These are phyloP conservation scores for Neodiprion virginianus DNA, from an alignment of 1,140 invertebrate genomes.

Conservation along the genomic window DNA sequence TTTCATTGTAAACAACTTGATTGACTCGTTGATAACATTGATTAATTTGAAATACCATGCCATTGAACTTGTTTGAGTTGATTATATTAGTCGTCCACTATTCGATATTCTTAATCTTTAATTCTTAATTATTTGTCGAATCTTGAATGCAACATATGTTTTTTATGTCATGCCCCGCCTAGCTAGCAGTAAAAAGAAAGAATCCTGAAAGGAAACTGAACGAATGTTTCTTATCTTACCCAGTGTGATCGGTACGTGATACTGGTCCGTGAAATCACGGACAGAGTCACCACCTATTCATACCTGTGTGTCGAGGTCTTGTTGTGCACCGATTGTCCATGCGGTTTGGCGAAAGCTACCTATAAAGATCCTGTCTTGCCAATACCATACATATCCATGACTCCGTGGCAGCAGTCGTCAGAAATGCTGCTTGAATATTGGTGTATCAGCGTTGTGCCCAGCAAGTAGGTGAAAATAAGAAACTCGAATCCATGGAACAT, in stretches of 20 bases:
- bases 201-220: conserved; percentile 17
- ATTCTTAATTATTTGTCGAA: too few relatives aligned
- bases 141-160: neutral
- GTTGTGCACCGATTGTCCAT: conserved; percentile 72
- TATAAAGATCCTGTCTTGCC: conserved; percentile 51
- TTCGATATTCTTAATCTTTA: too few relatives aligned
- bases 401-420: conserved; percentile 53
- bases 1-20: too few relatives aligned
- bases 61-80: too few relatives aligned
- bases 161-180: conserved; percentile 16
- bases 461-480: conserved; percentile 63
- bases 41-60: too few relatives aligned
- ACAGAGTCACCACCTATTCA: conserved; percentile 64
- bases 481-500: neutral
- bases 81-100: too few relatives aligned
- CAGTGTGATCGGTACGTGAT: conserved; percentile 64
- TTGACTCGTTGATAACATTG: too few relatives aligned
- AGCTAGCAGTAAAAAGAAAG: conserved; percentile 23
- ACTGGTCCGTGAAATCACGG: conserved; percentile 61
- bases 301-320: conserved; percentile 77
- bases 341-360: conserved; percentile 64
- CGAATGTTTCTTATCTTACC: conserved; percentile 21
- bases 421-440: conserved; percentile 77
- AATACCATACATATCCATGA: conserved; percentile 45
- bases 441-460: conserved; percentile 70